Conservation (phyloP, 2,888 invertebrate genomes). For the Dryobota labecula region DNA sequence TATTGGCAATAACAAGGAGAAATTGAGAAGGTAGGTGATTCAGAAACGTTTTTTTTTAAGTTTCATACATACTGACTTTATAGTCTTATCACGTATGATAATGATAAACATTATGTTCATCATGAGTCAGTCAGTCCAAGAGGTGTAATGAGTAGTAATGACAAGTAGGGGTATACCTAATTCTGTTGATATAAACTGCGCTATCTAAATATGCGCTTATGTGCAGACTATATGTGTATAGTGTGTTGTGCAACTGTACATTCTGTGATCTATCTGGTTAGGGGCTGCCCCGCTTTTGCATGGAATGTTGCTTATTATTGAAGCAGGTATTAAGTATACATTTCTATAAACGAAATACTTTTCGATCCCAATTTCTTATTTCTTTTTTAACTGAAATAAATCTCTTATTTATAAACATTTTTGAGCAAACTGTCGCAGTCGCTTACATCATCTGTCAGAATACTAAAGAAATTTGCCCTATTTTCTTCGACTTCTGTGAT, state of each 20-base stretch:
- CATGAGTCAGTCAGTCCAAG: slow-evolving; percentile 7
- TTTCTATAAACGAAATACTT: slow-evolving; percentile 2
- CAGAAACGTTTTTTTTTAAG: slow-evolving; percentile 2
- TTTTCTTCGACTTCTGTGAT: slow-evolving; percentile 19
- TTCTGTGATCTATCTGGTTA: neutral
- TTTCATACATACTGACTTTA: neutral
- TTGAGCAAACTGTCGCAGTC: slow-evolving; percentile 20
- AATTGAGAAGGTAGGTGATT: slow-evolving; percentile 61
- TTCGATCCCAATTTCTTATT: neutral
- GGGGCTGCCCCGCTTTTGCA: neutral
- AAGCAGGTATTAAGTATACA: neutral
- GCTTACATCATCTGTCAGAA: slow-evolving; percentile 18
- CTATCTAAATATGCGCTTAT: slow-evolving; percentile 3
- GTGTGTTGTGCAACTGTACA: slow-evolving; percentile 10
- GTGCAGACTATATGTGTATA: neutral
- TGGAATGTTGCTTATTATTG: neutral
- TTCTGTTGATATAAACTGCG: slow-evolving; percentile 8
- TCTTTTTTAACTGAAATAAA: neutral
- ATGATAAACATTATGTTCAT: neutral
- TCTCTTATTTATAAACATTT: slow-evolving; percentile 9
- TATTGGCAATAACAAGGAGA: slow-evolving; percentile 55
- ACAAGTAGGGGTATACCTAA: slow-evolving; percentile 10
- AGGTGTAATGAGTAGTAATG: slow-evolving; percentile 16
- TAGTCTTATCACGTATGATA: neutral
- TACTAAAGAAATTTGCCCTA: slow-evolving; percentile 41